These are phyloP conservation scores for Caprella mutica DNA, from an alignment of 2,888 invertebrate species.

Conservation along the genomic window DNA sequence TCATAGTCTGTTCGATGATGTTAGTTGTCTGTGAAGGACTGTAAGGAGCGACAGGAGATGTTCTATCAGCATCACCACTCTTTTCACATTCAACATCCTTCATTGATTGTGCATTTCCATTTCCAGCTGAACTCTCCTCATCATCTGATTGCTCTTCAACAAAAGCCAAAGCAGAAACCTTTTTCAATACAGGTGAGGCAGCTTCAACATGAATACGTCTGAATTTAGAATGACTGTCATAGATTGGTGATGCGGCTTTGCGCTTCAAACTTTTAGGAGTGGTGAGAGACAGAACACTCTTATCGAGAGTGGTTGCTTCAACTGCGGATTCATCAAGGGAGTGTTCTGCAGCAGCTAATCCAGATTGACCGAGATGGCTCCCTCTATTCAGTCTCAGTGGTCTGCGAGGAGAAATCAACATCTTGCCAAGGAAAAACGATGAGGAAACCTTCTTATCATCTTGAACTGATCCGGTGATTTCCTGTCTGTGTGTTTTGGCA, in stretches of 20 bases:
- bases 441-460: background rate
- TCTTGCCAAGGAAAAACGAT: background rate
- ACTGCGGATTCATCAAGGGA: too few relatives aligned
- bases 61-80: background rate
- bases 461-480: background rate
- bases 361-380: too few relatives aligned
- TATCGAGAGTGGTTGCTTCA: too few relatives aligned
- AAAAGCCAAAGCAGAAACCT: background rate
- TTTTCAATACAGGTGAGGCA: conserved; percentile 1
- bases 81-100: background rate
- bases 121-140: background rate
- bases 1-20: too few relatives aligned
- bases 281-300: too few relatives aligned
- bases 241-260: background rate
- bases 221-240: background rate
- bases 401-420: background rate
- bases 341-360: too few relatives aligned
- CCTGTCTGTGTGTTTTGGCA: background rate
- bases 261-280: conserved; percentile 4
- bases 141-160: conserved; percentile 5
- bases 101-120: background rate
- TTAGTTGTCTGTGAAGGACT: background rate
- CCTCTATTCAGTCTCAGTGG: conserved; percentile 1
- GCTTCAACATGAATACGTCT: background rate
- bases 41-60: conserved; percentile 2